phyloP scores from a whole-genome alignment of 2,113 vertebrate genomes.

The Connochaetes taurinus region DNA sequence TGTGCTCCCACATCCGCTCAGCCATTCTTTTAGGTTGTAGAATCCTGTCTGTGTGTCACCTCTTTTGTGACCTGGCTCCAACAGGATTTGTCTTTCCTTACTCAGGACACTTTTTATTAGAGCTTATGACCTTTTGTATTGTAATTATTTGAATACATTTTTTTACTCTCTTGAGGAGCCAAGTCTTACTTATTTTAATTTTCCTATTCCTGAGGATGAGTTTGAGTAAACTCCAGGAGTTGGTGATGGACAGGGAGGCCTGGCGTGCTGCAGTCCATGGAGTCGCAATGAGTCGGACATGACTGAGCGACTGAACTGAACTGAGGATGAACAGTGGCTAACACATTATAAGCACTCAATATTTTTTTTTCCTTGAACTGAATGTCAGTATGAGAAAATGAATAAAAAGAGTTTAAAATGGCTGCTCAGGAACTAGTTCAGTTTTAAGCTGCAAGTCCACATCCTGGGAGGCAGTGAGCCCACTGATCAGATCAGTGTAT shows the following conservation, averaged over 20 bases:
- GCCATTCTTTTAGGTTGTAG: not conserved
- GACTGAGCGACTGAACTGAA: not conserved
- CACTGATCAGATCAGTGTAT: not conserved
- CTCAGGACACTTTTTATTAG: not conserved
- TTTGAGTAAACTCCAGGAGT: not conserved
- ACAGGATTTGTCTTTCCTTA: not conserved
- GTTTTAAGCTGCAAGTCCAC: not conserved
- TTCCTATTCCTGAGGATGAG: not conserved
- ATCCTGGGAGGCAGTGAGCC: not conserved
- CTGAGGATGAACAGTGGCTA: not conserved
- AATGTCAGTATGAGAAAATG: not conserved
- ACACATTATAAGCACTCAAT: not conserved
- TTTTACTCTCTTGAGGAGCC: not conserved
- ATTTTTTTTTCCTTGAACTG: not conserved
- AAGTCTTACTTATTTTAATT: slow-evolving; percentile 1
- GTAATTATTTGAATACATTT: not conserved
- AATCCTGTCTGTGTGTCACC: not conserved
- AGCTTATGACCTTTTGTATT: not conserved
- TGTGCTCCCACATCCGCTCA: not conserved
- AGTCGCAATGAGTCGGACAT: not conserved
- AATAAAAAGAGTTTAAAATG: not conserved
- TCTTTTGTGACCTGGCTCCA: not conserved
- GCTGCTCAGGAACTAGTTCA: not conserved
- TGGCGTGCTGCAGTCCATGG: not conserved
- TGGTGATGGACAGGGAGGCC: not conserved